Evolutionary conservation across 2,888 invertebrate genomes (phyloP).

Genomic region (Candidula unifasciata): DNA sequence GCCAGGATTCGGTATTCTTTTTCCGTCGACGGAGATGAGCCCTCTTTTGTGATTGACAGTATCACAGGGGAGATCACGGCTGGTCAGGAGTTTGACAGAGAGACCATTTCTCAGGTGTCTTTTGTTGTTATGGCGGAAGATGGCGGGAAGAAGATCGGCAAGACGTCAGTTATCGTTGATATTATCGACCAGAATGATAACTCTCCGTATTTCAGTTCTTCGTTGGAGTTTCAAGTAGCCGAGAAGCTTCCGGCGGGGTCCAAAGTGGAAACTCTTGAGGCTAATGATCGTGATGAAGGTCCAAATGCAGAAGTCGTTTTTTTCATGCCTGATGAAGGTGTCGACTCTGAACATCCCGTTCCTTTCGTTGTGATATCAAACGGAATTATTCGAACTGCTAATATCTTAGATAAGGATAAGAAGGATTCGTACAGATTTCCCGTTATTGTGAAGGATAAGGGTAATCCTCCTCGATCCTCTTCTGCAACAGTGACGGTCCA

Average conservation of each 20-base stretch:
- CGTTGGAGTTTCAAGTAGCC: slow-evolving; percentile 58
- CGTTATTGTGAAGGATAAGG: slow-evolving; percentile 67
- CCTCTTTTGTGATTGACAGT: slow-evolving; percentile 63
- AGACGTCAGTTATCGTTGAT: slow-evolving; percentile 63
- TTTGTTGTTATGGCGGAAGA: slow-evolving; percentile 67
- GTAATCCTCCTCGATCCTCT: slow-evolving; percentile 62
- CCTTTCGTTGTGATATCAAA: slow-evolving; percentile 66
- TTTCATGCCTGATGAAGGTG: slow-evolving; percentile 46
- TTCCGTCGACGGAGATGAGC: slow-evolving; percentile 55
- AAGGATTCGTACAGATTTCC: slow-evolving; percentile 61
- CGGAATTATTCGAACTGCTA: slow-evolving; percentile 60
- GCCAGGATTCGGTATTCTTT: slow-evolving; percentile 63
- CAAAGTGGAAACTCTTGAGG: slow-evolving; percentile 63
- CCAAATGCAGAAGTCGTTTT: slow-evolving; percentile 61
- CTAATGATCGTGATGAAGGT: slow-evolving; percentile 64
- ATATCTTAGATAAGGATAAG: slow-evolving; percentile 64
- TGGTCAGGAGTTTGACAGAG: slow-evolving; percentile 65
- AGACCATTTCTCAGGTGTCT: slow-evolving; percentile 58
- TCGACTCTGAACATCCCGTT: slow-evolving; percentile 7
- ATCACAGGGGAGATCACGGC: slow-evolving; percentile 65
- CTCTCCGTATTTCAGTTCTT: slow-evolving; percentile 60
- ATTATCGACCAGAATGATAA: slow-evolving; percentile 69
- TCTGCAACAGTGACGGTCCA: slow-evolving; percentile 63
- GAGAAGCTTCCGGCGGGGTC: slow-evolving; percentile 61
- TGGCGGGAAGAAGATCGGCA: slow-evolving; percentile 59